Percentiles rank a stretch among this genome's conserved stretches.
Conservation (phyloP, 2,113 vertebrate species). For the Empidonax alnorum region DNA sequence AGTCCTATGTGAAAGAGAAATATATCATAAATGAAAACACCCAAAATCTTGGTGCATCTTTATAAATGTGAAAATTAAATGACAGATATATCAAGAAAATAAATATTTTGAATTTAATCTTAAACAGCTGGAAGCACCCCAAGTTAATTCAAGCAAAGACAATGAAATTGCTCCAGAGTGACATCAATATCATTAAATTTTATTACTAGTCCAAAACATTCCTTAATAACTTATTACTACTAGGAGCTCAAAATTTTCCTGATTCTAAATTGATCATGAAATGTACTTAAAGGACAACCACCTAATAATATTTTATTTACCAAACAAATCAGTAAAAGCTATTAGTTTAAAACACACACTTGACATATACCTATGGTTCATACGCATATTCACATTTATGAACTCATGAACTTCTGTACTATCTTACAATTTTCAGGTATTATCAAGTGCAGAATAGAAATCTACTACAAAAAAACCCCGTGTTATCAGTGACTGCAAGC, state of each 20-base stretch:
- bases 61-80: neutral
- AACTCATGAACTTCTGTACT: neutral
- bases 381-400: neutral
- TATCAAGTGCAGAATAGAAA: neutral
- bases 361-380: neutral
- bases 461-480: neutral
- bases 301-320: neutral
- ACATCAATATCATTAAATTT: neutral
- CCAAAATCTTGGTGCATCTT: neutral
- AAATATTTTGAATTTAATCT: neutral
- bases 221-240: neutral
- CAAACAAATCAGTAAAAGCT: neutral
- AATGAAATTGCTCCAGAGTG: neutral
- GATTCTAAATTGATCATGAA: neutral
- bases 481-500: neutral
- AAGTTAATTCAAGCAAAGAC: neutral
- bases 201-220: neutral
- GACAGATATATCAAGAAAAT: neutral
- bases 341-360: neutral
- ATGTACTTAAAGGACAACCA: neutral
- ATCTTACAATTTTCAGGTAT: neutral
- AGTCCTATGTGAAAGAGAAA: neutral
- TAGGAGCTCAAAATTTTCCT: neutral
- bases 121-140: neutral
- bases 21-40: accelerated